Evolutionary conservation across 2,797 vertebrate species (phyloP).

Genomic region (Cossypha heuglini): DNA sequence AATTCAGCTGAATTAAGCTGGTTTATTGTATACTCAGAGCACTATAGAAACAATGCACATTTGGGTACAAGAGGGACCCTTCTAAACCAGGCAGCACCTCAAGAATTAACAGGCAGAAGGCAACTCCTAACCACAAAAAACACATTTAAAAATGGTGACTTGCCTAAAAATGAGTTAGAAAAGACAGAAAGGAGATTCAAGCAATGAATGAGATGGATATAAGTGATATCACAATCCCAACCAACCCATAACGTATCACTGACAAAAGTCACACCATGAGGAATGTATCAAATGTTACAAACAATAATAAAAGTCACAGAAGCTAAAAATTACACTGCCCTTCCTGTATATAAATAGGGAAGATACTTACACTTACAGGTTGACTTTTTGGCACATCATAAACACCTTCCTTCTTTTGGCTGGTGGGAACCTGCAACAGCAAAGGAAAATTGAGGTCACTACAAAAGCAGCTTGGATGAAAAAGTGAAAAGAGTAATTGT

Average conservation of each 20-base stretch:
- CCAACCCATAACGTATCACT: not conserved
- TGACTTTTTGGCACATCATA: conserved; percentile 99
- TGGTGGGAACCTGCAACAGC: conserved; percentile 91
- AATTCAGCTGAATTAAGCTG: not conserved
- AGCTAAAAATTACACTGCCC: not conserved
- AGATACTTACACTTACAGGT: conserved; percentile 96
- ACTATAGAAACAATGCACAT: not conserved
- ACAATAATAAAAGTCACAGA: not conserved
- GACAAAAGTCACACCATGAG: not conserved
- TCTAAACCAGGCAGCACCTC: not conserved
- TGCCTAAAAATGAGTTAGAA: not conserved
- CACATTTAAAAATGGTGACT: not conserved
- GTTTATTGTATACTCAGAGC: not conserved
- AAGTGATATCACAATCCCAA: not conserved
- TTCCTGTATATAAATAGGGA: not conserved
- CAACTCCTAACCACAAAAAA: not conserved
- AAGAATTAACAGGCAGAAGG: not conserved
- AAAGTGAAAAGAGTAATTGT: not conserved
- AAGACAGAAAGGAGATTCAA: not conserved
- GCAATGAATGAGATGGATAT: not conserved
- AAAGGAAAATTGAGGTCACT: conserved; percentile 43
- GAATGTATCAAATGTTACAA: not conserved
- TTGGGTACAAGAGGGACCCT: not conserved
- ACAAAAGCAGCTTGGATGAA: not conserved
- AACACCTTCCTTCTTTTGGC: conserved; percentile 99